Evolutionary conservation across 2,797 vertebrate species (phyloP).

Genomic region (Columba guinea): DNA sequence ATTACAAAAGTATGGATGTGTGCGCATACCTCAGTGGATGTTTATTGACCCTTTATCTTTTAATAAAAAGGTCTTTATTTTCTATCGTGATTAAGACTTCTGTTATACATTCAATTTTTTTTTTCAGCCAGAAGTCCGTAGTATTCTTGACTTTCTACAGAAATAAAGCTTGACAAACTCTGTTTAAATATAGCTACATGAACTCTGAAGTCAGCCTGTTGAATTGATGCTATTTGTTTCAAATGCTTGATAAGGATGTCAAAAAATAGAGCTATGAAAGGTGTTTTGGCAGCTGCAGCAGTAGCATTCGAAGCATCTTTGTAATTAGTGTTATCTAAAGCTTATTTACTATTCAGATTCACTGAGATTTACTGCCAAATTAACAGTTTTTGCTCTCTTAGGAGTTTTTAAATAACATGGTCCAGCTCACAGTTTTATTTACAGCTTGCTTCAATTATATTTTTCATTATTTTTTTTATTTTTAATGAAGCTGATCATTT

Average conservation of each 20-base stretch:
- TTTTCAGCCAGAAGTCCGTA: background rate
- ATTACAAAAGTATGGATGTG: background rate
- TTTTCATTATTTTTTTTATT: background rate
- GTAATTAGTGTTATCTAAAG: slow-evolving; percentile 74
- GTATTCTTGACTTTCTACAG: background rate
- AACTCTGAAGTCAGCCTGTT: slow-evolving; percentile 36
- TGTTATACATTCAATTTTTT: background rate
- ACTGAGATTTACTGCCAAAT: slow-evolving; percentile 52
- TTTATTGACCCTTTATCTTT: background rate
- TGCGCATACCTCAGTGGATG: background rate
- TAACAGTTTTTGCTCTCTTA: slow-evolving; percentile 31
- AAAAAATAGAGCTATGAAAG: slow-evolving; percentile 59
- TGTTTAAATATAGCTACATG: slow-evolving; percentile 34
- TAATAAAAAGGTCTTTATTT: background rate
- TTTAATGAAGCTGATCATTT: slow-evolving; percentile 34
- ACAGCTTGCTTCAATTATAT: background rate
- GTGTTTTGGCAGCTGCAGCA: slow-evolving; percentile 70
- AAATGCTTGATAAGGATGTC: slow-evolving; percentile 53
- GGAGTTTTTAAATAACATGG: slow-evolving; percentile 47
- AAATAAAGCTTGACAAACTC: background rate
- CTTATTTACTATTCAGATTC: slow-evolving; percentile 72
- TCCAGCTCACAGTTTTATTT: slow-evolving; percentile 44
- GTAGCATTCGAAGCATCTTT: slow-evolving; percentile 51
- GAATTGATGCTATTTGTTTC: slow-evolving; percentile 38
- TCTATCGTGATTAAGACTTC: background rate